Conservation (phyloP, 2,888 invertebrate species). For the Lymantria monacha region DNA sequence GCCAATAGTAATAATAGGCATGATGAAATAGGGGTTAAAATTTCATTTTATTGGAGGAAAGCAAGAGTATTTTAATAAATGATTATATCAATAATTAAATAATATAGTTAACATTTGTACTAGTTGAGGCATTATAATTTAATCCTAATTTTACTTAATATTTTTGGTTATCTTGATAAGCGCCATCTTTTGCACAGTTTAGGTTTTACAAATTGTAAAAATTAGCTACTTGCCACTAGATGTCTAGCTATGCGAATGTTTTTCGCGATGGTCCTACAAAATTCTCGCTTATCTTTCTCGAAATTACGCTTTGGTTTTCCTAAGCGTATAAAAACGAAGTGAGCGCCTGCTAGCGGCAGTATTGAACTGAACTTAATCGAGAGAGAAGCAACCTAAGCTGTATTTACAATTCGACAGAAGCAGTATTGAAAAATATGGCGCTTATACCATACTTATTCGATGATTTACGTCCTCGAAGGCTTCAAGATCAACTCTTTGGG, state of each 20-base stretch:
- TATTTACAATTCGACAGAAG: background rate
- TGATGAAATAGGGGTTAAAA: too few relatives aligned
- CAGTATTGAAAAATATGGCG: slow-evolving; percentile 48
- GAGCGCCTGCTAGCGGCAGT: slow-evolving; percentile 29
- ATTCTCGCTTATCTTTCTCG: slow-evolving; percentile 7
- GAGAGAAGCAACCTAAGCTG: background rate
- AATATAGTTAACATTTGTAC: too few relatives aligned
- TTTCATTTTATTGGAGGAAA: too few relatives aligned
- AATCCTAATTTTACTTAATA: too few relatives aligned
- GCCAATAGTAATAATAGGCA: too few relatives aligned
- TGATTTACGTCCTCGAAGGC: slow-evolving; percentile 56
- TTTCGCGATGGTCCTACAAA: slow-evolving; percentile 8
- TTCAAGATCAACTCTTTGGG: slow-evolving; percentile 65
- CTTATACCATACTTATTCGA: slow-evolving; percentile 62
- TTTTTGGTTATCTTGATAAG: background rate
- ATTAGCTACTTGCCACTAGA: slow-evolving; percentile 12
- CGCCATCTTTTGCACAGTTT: slow-evolving; percentile 1
- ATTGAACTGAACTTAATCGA: slow-evolving; percentile 31
- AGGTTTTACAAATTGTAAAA: background rate
- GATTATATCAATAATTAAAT: too few relatives aligned
- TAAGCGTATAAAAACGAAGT: slow-evolving; percentile 47
- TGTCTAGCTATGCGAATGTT: background rate
- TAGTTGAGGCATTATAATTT: too few relatives aligned
- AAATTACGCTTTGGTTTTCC: background rate
- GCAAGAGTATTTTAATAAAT: too few relatives aligned